These are phyloP conservation scores for Helogale parvula DNA, from an alignment of 2,113 vertebrate genomes.

Conservation along the genomic window DNA sequence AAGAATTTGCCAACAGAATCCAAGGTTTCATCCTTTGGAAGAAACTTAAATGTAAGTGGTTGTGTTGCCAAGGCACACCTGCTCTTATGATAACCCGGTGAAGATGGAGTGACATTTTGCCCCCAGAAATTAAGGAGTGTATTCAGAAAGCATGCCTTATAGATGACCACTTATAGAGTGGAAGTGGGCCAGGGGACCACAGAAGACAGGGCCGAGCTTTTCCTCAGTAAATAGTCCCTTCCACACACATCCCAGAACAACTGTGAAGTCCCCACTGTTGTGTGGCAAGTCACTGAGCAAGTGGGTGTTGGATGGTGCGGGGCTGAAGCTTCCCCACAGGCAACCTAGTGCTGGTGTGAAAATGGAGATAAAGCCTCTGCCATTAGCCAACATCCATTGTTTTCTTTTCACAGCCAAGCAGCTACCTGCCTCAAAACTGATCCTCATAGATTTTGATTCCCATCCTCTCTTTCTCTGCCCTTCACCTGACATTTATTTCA, in stretches of 20 bases:
- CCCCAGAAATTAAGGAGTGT: not conserved
- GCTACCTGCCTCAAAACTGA: not conserved
- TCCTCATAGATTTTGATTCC: not conserved
- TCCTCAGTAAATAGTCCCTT: not conserved
- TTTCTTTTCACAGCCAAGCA: not conserved
- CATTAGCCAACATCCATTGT: not conserved
- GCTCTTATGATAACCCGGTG: not conserved
- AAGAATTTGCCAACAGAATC: not conserved
- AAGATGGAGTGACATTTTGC: not conserved
- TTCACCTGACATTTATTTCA: not conserved
- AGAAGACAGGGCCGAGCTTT: not conserved
- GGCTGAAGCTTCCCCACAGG: not conserved
- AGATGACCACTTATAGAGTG: not conserved
- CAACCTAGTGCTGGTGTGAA: not conserved
- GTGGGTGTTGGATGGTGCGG: not conserved
- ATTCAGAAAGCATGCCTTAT: not conserved
- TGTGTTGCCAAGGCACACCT: not conserved
- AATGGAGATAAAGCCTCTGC: not conserved
- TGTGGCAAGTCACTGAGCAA: accelerated
- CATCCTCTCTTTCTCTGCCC: not conserved
- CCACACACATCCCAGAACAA: not conserved
- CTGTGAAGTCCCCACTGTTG: not conserved
- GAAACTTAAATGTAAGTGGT: not conserved
- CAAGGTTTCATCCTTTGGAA: not conserved
- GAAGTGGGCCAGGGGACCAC: no score